phyloP scores from a whole-genome alignment of 2,113 vertebrate genomes.

The Dipodomys spectabilis region DNA sequence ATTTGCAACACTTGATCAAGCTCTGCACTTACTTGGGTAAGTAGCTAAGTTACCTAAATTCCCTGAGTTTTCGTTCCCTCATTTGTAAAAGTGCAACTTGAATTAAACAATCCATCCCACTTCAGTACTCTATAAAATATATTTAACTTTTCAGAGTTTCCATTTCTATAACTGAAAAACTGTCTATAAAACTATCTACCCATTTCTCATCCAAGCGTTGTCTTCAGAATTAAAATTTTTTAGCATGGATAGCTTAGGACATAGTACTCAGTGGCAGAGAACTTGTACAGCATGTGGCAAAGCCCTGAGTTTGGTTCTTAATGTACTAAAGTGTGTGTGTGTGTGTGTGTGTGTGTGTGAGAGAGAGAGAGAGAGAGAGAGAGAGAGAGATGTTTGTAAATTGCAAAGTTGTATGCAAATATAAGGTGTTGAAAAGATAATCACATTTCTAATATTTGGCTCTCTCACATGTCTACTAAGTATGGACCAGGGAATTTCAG shows the following conservation, averaged over 20 bases:
- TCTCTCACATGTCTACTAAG: conserved; percentile 1
- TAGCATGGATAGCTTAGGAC: too few species aligned
- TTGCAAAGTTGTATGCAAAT: background rate
- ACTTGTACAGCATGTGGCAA: background rate
- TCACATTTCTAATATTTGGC: background rate
- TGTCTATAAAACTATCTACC: background rate
- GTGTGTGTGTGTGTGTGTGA: background rate
- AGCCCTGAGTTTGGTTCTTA: background rate
- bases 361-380: too few species aligned
- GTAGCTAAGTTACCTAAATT: background rate
- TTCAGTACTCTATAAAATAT: background rate
- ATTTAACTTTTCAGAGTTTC: background rate
- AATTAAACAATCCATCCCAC: background rate
- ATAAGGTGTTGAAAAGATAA: conserved; percentile 25
- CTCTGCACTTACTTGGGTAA: background rate
- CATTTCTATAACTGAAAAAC: conserved; percentile 20
- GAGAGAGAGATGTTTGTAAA: background rate
- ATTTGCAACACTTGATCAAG: background rate
- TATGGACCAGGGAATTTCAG: conserved; percentile 20
- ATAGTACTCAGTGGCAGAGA: background rate
- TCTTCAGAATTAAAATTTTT: background rate
- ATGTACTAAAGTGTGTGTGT: background rate
- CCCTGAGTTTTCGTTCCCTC: background rate
- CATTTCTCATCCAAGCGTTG: background rate
- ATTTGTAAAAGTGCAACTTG: background rate